Percentiles rank a stretch among this genome's conserved stretches.
Conservation (phyloP, 1,140 invertebrate genomes). For the Brachionus koreanus region DNA sequence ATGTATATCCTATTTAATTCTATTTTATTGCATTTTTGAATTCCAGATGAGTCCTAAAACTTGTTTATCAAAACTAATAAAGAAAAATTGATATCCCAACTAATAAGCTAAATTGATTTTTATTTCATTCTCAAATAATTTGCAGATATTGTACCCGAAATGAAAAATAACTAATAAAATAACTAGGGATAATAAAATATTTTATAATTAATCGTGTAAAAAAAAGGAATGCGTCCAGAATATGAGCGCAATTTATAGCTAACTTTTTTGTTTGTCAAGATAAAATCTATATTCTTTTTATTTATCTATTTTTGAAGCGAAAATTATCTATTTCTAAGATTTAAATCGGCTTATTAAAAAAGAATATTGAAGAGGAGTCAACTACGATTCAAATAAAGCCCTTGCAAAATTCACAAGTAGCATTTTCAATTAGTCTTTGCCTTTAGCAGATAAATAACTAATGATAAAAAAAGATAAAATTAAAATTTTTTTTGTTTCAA, state of each 20-base stretch:
- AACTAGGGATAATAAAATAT: background rate
- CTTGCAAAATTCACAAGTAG: background rate
- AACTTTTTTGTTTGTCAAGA: background rate
- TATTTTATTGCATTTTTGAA: background rate
- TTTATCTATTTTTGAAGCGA: slow-evolving; percentile 24
- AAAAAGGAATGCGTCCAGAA: slow-evolving; percentile 23
- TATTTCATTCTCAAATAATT: background rate
- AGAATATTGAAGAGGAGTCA: background rate
- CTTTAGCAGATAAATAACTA: slow-evolving; percentile 15
- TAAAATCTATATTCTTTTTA: background rate
- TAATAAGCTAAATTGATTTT: background rate
- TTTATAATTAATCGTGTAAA: slow-evolving; percentile 30
- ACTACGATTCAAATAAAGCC: background rate
- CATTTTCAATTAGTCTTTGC: slow-evolving; percentile 10
- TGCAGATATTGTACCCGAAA: background rate
- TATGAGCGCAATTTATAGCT: background rate
- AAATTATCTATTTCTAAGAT: background rate
- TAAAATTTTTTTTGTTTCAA: background rate
- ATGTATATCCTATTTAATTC: background rate
- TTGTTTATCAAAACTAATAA: slow-evolving; percentile 1
- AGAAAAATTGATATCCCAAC: background rate
- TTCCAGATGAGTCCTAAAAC: slow-evolving; percentile 28
- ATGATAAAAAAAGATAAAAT: slow-evolving; percentile 12
- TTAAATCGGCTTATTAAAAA: slow-evolving; percentile 25
- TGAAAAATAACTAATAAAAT: background rate